Percentiles rank a stretch among this genome's conserved stretches.
These are phyloP conservation scores for Bombus fervidus DNA, from an alignment of 1,140 invertebrate genomes.

Conservation along the genomic window DNA sequence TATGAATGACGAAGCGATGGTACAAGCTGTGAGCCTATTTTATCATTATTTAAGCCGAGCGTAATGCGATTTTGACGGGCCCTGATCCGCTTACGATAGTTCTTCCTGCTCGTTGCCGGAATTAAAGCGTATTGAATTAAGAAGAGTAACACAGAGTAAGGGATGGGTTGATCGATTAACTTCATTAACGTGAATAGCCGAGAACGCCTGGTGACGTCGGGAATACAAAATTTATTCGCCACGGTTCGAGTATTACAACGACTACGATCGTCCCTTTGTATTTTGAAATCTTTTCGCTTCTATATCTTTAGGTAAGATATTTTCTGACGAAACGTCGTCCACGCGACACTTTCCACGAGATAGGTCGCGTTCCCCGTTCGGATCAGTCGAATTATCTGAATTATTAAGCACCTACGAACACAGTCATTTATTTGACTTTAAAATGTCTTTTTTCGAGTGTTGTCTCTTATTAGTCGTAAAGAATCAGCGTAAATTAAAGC, in stretches of 20 bases:
- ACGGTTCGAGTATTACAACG: background rate
- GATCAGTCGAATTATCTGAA: background rate
- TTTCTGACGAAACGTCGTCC: background rate
- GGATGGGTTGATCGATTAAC: background rate
- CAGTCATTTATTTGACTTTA: no score
- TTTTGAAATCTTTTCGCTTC: background rate
- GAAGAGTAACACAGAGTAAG: background rate
- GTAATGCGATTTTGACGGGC: constrained; percentile 31
- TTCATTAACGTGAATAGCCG: no score
- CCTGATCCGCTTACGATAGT: constrained; percentile 6
- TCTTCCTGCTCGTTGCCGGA: background rate
- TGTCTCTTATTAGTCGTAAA: background rate
- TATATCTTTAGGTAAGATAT: background rate
- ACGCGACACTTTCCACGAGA: no score
- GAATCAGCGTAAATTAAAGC: no score
- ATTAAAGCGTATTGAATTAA: constrained; percentile 14
- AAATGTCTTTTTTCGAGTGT: background rate
- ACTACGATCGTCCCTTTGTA: no score
- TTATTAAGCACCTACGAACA: background rate
- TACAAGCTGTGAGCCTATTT: background rate
- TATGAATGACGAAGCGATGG: constrained; percentile 35
- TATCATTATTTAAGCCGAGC: constrained; percentile 24
- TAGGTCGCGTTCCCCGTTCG: no score
- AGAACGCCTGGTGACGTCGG: background rate
- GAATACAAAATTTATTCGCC: background rate